Conservation (phyloP, 1,140 invertebrate genomes). For the Caenorhabditis tropicalis region DNA sequence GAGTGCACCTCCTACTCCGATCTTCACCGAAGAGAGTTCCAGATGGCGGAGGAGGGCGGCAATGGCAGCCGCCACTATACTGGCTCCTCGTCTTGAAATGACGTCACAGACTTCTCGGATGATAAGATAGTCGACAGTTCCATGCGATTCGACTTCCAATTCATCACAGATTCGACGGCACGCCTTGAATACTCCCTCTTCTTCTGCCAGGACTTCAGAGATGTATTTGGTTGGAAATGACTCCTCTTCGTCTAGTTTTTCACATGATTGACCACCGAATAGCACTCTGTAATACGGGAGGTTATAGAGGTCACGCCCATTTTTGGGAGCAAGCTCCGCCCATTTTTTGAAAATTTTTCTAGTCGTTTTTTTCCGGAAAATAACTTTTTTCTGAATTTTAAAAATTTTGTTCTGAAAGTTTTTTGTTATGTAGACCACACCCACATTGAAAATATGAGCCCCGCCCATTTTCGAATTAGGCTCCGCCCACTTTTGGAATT, state of each 20-base stretch:
- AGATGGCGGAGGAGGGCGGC: slow-evolving; percentile 68
- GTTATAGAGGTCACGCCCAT: too few relatives aligned
- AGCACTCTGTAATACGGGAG: slow-evolving; percentile 42
- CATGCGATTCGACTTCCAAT: slow-evolving; percentile 70
- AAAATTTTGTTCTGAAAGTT: too few relatives aligned
- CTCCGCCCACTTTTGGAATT: too few relatives aligned
- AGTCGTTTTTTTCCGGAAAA: too few relatives aligned
- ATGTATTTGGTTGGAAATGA: slow-evolving; percentile 71
- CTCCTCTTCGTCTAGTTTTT: slow-evolving; percentile 64
- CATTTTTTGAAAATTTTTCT: too few relatives aligned
- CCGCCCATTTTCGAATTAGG: too few relatives aligned
- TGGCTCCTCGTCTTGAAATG: slow-evolving; percentile 66
- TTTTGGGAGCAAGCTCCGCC: too few relatives aligned
- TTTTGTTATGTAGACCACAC: too few relatives aligned
- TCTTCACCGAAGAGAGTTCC: slow-evolving; percentile 62
- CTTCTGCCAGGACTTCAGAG: slow-evolving; percentile 68
- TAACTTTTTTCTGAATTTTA: too few relatives aligned
- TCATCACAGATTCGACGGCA: slow-evolving; percentile 71
- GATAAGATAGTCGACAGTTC: slow-evolving; percentile 66
- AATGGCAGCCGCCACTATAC: slow-evolving; percentile 70
- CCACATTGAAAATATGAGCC: too few relatives aligned
- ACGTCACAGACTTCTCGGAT: slow-evolving; percentile 69
- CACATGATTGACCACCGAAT: slow-evolving; percentile 65
- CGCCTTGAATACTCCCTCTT: slow-evolving; percentile 65
- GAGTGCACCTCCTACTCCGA: slow-evolving; percentile 70